Percentiles rank a stretch among this genome's conserved stretches.
Evolutionary conservation across 2,797 vertebrate species (phyloP).

Genomic region (Pseudocheirus occidentalis): DNA sequence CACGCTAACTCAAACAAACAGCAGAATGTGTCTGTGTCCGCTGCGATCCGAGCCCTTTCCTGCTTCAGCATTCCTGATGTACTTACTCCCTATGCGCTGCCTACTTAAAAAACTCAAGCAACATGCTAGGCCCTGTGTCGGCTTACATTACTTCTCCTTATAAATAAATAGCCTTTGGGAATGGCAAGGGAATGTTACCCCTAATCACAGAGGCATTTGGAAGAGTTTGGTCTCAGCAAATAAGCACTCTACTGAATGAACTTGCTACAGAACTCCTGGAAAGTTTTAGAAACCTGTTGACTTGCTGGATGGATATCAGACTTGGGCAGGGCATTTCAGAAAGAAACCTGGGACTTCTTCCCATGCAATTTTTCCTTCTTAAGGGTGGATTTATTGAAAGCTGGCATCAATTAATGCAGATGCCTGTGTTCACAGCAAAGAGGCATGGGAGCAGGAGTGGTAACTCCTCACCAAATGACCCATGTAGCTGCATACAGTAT

Average conservation of each 20-base stretch:
- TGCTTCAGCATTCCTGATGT: constrained; percentile 55
- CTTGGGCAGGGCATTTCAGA: constrained; percentile 61
- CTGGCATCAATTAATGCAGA: constrained; percentile 46
- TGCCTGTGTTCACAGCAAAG: constrained; percentile 31
- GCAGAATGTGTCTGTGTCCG: constrained; percentile 32
- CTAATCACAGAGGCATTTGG: constrained; percentile 33
- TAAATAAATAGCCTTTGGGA: constrained; percentile 46
- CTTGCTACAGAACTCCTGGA: constrained; percentile 10
- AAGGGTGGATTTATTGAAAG: constrained; percentile 66
- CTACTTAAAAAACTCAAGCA: constrained; percentile 48
- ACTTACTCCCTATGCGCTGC: neutral
- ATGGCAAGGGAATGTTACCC: constrained; percentile 44
- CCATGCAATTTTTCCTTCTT: constrained; percentile 54
- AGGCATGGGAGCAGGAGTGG: constrained; percentile 20
- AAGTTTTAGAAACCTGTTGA: constrained; percentile 36
- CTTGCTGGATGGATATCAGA: constrained; percentile 35
- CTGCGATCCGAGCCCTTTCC: constrained; percentile 57
- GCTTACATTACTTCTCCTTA: constrained; percentile 49
- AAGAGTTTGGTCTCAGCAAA: constrained; percentile 50
- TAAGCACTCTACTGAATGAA: constrained; percentile 39
- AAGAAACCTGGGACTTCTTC: constrained; percentile 56
- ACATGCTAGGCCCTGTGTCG: constrained; percentile 35
- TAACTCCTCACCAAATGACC: constrained; percentile 37
- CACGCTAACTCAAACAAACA: constrained; percentile 66
- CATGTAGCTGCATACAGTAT: constrained; percentile 35